Evolutionary conservation across 2,888 invertebrate genomes (phyloP).

Genomic region (Ichneumoninae sp.): DNA sequence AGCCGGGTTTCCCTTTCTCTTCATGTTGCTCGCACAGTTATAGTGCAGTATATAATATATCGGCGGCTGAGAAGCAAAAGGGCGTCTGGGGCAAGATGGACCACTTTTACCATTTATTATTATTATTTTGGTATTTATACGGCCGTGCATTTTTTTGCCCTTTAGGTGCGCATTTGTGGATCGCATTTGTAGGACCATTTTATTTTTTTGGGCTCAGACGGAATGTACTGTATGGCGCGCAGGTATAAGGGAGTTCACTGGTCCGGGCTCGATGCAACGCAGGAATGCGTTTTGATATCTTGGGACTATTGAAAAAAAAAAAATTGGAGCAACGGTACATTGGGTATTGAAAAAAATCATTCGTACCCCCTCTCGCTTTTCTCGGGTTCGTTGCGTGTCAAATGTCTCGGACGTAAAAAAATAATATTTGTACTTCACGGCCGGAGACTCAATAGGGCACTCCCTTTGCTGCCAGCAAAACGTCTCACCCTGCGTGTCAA

Average conservation of each 20-base stretch:
- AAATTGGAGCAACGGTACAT: slow-evolving; percentile 43
- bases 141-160: background rate
- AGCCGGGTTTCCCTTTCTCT: slow-evolving; percentile 23
- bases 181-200: slow-evolving; percentile 51
- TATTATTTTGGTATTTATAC: background rate
- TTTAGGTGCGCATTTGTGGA: slow-evolving; percentile 52
- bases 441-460: background rate
- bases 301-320: slow-evolving; percentile 28
- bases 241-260: slow-evolving; percentile 34
- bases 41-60: too few species aligned
- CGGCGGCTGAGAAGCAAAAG: too few species aligned
- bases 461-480: background rate
- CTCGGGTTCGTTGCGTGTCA: slow-evolving; percentile 17
- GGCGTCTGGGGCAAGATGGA: too few species aligned
- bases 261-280: slow-evolving; percentile 37
- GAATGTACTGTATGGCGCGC: slow-evolving; percentile 24
- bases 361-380: slow-evolving; percentile 1
- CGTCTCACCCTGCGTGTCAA: slow-evolving; percentile 39
- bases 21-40: background rate
- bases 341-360: slow-evolving; percentile 39
- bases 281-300: slow-evolving; percentile 51
- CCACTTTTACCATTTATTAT: background rate
- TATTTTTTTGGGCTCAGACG: slow-evolving; percentile 49
- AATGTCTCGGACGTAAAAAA: slow-evolving; percentile 5
- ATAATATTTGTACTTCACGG: slow-evolving; percentile 5